Conservation (phyloP, 1,140 invertebrate species). For the Drosophila melanica region DNA sequence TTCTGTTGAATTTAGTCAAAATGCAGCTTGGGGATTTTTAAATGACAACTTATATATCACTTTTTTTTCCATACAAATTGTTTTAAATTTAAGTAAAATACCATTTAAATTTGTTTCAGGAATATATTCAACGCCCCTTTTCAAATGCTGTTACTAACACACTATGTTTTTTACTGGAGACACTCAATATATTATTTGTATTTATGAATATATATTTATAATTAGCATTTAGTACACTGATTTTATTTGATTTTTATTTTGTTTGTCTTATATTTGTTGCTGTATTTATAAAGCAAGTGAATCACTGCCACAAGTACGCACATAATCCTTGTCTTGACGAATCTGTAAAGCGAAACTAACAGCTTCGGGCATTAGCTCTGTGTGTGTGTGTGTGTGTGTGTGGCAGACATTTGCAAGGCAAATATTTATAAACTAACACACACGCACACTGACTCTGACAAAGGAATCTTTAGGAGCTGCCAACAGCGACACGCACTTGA, state of each 20-base stretch:
- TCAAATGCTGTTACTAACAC: too few relatives aligned
- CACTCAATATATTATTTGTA: too few relatives aligned
- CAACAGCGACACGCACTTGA: constrained; percentile 78
- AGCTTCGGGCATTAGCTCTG: constrained; percentile 47
- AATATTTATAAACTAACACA: constrained; percentile 77
- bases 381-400: constrained; percentile 11
- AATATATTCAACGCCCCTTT: too few relatives aligned
- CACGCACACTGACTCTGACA: constrained; percentile 28
- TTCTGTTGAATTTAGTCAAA: too few relatives aligned
- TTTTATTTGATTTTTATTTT: constrained; percentile 2
- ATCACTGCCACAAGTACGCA: constrained; percentile 24
- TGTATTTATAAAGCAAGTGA: constrained; percentile 11
- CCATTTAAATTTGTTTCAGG: too few relatives aligned
- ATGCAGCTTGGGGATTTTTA: too few relatives aligned
- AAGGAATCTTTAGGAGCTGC: constrained; percentile 59
- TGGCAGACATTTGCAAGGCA: constrained; percentile 59
- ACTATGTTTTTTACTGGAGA: too few relatives aligned
- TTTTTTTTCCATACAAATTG: too few relatives aligned
- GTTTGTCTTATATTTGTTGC: constrained; percentile 2
- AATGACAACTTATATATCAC: too few relatives aligned
- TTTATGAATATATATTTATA: not conserved
- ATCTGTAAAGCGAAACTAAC: constrained; percentile 1
- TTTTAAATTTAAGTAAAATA: too few relatives aligned
- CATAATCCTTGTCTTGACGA: constrained; percentile 1
- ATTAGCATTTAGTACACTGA: not conserved